phyloP scores from a whole-genome alignment of 2,888 invertebrate species.

The Beris chalybata region DNA sequence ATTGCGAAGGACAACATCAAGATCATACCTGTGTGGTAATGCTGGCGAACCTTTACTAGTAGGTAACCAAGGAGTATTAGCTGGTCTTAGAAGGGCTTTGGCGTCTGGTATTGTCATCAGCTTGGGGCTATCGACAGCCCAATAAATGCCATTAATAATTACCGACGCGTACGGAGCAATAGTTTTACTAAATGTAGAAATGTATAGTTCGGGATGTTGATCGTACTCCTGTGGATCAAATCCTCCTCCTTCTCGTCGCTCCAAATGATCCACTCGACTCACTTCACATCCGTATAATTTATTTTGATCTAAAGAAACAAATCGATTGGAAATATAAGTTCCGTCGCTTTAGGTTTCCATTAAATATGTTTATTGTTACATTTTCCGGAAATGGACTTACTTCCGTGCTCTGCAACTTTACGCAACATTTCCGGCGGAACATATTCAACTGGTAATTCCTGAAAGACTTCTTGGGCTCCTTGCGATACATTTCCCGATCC shows the following conservation, averaged over 20 bases:
- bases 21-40: conserved; percentile 70
- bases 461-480: conserved; percentile 90
- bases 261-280: conserved; percentile 88
- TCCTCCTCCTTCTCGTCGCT: conserved; percentile 88
- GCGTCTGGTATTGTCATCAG: conserved; percentile 97
- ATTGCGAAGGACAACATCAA: not conserved
- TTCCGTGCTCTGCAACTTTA: conserved; percentile 96
- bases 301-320: conserved; percentile 68
- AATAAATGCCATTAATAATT: conserved; percentile 97
- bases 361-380: not conserved
- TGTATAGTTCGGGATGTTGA: conserved; percentile 89
- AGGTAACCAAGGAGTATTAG: conserved; percentile 91
- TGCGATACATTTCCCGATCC: conserved; percentile 98
- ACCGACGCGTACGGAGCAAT: conserved; percentile 98
- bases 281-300: conserved; percentile 98
- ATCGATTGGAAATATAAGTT: not conserved
- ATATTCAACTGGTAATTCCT: conserved; percentile 96
- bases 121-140: conserved; percentile 96
- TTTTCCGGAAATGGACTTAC: conserved; percentile 58
- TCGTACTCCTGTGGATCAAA: conserved; percentile 89
- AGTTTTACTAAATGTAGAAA: conserved; percentile 93
- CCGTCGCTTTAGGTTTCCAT: not conserved
- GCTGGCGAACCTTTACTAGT: conserved; percentile 85
- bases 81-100: conserved; percentile 85
- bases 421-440: conserved; percentile 92